Base-by-base conservation (phyloP, 2,113 vertebrate species). In the Otis tarda region DNA sequence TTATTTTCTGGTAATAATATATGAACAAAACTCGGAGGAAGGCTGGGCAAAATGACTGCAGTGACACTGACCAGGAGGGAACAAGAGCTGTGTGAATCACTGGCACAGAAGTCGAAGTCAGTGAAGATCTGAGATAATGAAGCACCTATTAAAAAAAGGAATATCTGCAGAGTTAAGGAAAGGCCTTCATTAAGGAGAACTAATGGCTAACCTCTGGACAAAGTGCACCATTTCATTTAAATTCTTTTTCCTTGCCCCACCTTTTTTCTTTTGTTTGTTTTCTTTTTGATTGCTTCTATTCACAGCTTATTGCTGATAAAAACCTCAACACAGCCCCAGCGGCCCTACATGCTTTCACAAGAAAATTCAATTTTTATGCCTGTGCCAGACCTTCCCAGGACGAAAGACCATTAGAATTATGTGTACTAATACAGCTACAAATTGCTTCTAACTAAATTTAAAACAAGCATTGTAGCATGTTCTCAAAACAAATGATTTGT, bases 311-410 rank as follows among this genome's bases (percentile, higher is more conserved):
- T 81, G 75, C 69, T 75, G 56, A 92, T 67, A 68, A 83, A 94
- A 94, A 41, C 43, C 49, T 68, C 43, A 84, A 68, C 23, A 50
- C 27, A 84, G 65, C 65, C 39, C 37, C 37, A 87, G 50, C 39
- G 91, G n/a, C 30, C 20, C 47, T 49, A 56, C 35, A n/a, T 39
- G 39, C 35, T 82, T 94, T 61, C 39, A 71, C 2, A 25, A 57
- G 69, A 81, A 92, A 96, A 94, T 84, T 80, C 43, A n/a, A 15
- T 71, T 91, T 89, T 60, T 84, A 23, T 79, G 59, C 52, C n/a
- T 55, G 45, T 87, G 37, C 64, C 92, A 94, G 60, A 81, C 27
- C 60, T 52, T 83, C 27, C 23, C n/a, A 84, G 65, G 70, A 69
- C 45, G 35, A 92, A 91, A 94, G 39, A 60, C 52, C 35, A 64